Evolutionary conservation across 1,140 invertebrate genomes (phyloP).

Genomic region (Scaptodrosophila lebanonensis): DNA sequence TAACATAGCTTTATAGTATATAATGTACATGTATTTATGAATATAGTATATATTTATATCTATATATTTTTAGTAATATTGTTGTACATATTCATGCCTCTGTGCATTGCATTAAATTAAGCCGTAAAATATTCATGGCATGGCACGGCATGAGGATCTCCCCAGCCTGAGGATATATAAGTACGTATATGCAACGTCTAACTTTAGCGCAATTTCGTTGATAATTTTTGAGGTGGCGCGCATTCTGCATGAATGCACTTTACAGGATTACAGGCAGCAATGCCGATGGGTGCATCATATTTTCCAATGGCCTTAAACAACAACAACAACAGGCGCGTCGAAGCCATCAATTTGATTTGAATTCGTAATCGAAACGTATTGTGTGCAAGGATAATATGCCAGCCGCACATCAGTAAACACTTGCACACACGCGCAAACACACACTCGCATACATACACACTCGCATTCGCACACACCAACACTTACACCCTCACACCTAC

Average conservation of each 20-base stretch:
- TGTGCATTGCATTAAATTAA: conserved; percentile 59
- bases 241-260: conserved; percentile 65
- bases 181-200: no score
- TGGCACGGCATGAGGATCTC: conserved; percentile 12
- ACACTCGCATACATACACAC: conserved; percentile 5
- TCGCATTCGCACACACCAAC: not conserved
- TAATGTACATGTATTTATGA: no score
- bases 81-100: no score
- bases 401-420: no score
- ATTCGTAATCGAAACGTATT: conserved; percentile 72
- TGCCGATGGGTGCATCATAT: conserved; percentile 23
- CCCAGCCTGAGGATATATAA: conserved; percentile 6
- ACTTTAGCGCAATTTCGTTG: conserved; percentile 4
- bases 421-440: conserved; percentile 5
- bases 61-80: no score
- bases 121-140: conserved; percentile 54
- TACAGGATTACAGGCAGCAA: conserved; percentile 36
- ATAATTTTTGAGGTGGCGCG: conserved; percentile 51
- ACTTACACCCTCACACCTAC: conserved; percentile 3
- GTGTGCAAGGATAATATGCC: conserved; percentile 45
- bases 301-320: conserved; percentile 21
- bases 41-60: no score
- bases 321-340: conserved; percentile 47
- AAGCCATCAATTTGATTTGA: conserved; percentile 69
- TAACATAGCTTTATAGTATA: no score